Evolutionary conservation across 2,888 invertebrate genomes (phyloP).

Genomic region (Graphium colonna): DNA sequence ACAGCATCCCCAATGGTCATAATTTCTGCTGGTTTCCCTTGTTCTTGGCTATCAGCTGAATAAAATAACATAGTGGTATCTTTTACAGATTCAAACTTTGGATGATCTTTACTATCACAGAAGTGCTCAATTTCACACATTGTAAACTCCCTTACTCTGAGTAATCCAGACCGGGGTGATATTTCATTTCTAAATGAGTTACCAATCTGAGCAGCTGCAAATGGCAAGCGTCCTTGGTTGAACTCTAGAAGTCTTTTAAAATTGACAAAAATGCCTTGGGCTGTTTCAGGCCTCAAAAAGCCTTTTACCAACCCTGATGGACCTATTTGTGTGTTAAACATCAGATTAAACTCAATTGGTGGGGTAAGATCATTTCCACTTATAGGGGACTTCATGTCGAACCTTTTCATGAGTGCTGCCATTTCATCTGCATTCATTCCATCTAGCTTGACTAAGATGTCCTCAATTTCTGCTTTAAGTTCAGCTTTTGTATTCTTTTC

Average conservation of each 20-base stretch:
- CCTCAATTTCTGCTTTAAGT: slow-evolving; percentile 86
- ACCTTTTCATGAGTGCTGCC: slow-evolving; percentile 90
- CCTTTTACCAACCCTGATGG: slow-evolving; percentile 97
- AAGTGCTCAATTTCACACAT: slow-evolving; percentile 99
- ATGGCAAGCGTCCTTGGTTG: slow-evolving; percentile 97
- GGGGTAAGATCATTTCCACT: slow-evolving; percentile 97
- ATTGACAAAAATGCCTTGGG: slow-evolving; percentile 99
- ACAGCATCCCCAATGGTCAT: slow-evolving; percentile 95
- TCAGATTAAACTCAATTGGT: slow-evolving; percentile 98
- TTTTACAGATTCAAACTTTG: slow-evolving; percentile 90
- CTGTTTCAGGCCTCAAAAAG: slow-evolving; percentile 98
- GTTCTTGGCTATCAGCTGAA: slow-evolving; percentile 98
- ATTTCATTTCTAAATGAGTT: slow-evolving; percentile 99
- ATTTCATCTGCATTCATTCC: slow-evolving; percentile 95
- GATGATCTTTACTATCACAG: slow-evolving; percentile 96
- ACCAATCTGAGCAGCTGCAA: slow-evolving; percentile 99
- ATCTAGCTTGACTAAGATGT: slow-evolving; percentile 91
- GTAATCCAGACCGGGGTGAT: slow-evolving; percentile 96
- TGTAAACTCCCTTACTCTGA: slow-evolving; percentile 98
- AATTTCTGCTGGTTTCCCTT: slow-evolving; percentile 91
- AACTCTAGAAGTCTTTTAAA: slow-evolving; percentile 98
- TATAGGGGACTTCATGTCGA: slow-evolving; percentile 95
- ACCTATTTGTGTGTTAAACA: slow-evolving; percentile 99
- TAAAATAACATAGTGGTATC: slow-evolving; percentile 90
- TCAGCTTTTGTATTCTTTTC: slow-evolving; percentile 91